These are phyloP conservation scores for Moxostoma hubbsi DNA, from an alignment of 2,797 vertebrate genomes.

Conservation along the genomic window DNA sequence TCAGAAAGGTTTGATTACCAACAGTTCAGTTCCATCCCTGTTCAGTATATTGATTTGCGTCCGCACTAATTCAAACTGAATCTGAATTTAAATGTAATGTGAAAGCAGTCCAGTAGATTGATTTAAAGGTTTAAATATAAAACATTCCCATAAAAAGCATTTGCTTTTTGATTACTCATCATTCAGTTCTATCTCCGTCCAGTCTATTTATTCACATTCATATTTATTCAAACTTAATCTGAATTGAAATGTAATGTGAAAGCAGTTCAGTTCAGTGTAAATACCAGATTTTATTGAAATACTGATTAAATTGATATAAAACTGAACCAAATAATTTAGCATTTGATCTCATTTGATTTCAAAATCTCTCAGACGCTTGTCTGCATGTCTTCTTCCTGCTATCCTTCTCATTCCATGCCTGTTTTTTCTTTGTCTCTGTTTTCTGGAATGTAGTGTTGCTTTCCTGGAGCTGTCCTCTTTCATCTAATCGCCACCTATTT, in stretches of 20 bases:
- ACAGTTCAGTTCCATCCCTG: not conserved
- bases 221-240: slow-evolving; percentile 1
- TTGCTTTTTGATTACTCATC: not conserved
- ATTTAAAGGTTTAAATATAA: no score
- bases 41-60: not conserved
- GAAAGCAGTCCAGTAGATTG: not conserved
- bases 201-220: not conserved
- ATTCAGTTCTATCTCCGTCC: not conserved
- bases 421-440: slow-evolving; percentile 18
- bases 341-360: not conserved
- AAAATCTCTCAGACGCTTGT: not conserved
- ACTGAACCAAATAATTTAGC: not conserved
- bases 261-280: not conserved
- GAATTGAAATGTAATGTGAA: slow-evolving; percentile 8
- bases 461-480: slow-evolving; percentile 38
- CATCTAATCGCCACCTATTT: slow-evolving; percentile 16
- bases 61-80: not conserved
- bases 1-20: not conserved
- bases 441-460: slow-evolving; percentile 15
- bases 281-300: no score
- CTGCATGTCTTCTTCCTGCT: slow-evolving; percentile 8
- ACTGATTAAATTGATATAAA: not conserved
- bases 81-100: slow-evolving; percentile 3
- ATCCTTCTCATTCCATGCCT: slow-evolving; percentile 30
- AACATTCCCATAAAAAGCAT: not conserved